A percentile compares a stretch with the other conserved stretches of the same genome.
These are phyloP conservation scores for Drosophila crucigera DNA, from an alignment of 2,888 invertebrate species.

Conservation along the genomic window DNA sequence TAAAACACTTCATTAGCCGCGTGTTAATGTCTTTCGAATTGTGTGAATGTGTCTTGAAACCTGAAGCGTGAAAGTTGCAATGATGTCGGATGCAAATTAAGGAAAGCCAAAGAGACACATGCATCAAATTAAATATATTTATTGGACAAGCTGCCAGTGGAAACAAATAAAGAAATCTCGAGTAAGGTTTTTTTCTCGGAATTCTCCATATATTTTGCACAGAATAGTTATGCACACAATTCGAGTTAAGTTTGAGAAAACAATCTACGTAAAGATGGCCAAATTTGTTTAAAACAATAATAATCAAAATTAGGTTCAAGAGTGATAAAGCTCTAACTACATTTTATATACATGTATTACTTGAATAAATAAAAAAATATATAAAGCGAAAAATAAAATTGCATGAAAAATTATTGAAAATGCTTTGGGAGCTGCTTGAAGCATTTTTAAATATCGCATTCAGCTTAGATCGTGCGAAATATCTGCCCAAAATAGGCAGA, in stretches of 20 bases:
- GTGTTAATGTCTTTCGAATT: conserved; percentile 59
- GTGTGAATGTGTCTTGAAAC: neutral
- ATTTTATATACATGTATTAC: neutral
- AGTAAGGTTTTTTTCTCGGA: neutral
- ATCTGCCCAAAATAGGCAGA: neutral
- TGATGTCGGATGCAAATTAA: conserved; percentile 19
- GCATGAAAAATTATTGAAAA: neutral
- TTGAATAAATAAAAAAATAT: neutral
- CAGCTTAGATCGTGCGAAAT: neutral
- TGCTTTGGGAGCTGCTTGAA: neutral
- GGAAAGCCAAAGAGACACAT: conserved; percentile 5
- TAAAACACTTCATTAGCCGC: conserved; percentile 72
- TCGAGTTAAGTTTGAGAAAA: neutral
- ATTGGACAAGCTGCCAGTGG: neutral
- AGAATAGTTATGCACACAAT: neutral
- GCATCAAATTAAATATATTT: neutral
- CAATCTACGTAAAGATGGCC: neutral
- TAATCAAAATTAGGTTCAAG: neutral
- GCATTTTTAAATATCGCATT: neutral
- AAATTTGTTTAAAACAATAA: neutral
- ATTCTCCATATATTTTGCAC: neutral
- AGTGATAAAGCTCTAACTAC: neutral
- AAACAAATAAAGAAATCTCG: neutral
- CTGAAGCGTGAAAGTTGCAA: conserved; percentile 69
- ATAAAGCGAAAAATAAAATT: neutral